Evolutionary conservation across 2,797 vertebrate genomes (phyloP).

Genomic region (Otus scops): DNA sequence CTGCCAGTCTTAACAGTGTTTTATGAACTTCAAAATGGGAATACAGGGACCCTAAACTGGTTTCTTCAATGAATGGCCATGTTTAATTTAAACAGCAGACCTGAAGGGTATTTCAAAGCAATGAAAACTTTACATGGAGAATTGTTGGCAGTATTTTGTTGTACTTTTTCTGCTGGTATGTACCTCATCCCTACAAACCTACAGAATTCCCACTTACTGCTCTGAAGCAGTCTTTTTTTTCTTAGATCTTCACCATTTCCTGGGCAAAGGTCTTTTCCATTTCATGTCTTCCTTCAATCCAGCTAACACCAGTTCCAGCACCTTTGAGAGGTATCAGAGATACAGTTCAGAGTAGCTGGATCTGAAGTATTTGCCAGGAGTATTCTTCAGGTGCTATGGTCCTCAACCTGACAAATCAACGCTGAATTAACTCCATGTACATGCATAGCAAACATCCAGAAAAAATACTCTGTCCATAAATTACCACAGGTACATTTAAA

Average conservation of each 20-base stretch:
- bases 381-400: constrained; percentile 14
- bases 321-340: not conserved
- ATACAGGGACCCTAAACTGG: not conserved
- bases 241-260: not conserved
- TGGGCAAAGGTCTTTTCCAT: not conserved
- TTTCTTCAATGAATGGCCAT: not conserved
- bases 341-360: not conserved
- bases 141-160: not conserved
- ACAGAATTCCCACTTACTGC: not conserved
- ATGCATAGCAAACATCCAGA: not conserved
- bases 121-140: not conserved
- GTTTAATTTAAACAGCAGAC: not conserved
- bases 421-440: not conserved
- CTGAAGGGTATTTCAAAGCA: not conserved
- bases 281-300: not conserved
- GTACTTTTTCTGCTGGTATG: not conserved
- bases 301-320: not conserved
- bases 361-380: not conserved
- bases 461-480: not conserved
- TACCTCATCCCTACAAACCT: not conserved
- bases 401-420: not conserved
- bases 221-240: not conserved
- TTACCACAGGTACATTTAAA: not conserved
- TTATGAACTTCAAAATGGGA: not conserved
- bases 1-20: not conserved